Conservation (phyloP, 2,113 vertebrate species). For the Edolisoma coerulescens region DNA sequence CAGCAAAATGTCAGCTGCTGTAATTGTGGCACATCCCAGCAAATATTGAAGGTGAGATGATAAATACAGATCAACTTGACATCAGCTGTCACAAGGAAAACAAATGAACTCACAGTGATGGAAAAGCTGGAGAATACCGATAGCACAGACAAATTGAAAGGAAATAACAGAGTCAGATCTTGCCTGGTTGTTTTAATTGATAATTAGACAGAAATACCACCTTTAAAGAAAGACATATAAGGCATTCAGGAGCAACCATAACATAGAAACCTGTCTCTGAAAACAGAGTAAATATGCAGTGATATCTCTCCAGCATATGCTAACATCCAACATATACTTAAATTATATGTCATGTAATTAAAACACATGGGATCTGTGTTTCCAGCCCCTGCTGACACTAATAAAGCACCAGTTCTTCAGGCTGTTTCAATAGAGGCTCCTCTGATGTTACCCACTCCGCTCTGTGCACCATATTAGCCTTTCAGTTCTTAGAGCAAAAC, state of each 20-base stretch:
- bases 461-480: background rate
- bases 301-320: background rate
- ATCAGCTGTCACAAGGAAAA: conserved; percentile 41
- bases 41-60: conserved; percentile 53
- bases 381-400: background rate
- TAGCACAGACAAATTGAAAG: background rate
- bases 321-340: background rate
- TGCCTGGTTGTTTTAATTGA: background rate
- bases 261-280: background rate
- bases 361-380: background rate
- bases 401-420: background rate
- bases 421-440: background rate
- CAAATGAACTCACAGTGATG: background rate
- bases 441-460: background rate
- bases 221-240: background rate
- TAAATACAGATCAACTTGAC: conserved; percentile 33
- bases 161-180: background rate
- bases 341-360: background rate
- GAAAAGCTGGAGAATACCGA: background rate
- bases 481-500: background rate
- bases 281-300: background rate
- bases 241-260: background rate
- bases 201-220: background rate
- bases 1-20: conserved; percentile 49
- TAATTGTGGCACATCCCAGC: conserved; percentile 39